Percentiles rank a stretch among this genome's conserved stretches.
Evolutionary conservation across 2,113 vertebrate genomes (phyloP).

Genomic region (Apodemus speciosus): DNA sequence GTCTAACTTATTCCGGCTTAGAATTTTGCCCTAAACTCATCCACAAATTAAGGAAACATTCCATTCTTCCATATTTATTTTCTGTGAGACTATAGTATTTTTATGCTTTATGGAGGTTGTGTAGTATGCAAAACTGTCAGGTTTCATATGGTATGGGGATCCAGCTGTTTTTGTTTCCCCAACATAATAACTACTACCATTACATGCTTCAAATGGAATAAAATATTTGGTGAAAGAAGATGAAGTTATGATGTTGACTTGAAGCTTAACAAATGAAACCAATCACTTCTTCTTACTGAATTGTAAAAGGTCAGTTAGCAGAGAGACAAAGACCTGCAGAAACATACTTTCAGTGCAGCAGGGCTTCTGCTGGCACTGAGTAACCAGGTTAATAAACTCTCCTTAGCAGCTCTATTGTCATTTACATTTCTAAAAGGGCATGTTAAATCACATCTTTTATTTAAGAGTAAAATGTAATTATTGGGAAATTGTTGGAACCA

Average conservation of each 20-base stretch:
- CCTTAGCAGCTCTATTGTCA: conserved; percentile 14
- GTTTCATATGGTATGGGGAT: not conserved
- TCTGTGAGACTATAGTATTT: not conserved
- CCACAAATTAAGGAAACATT: not conserved
- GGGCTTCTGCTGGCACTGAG: not conserved
- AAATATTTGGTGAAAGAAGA: conserved; percentile 20
- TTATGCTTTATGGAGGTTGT: not conserved
- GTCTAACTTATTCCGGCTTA: not conserved
- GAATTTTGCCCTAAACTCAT: not conserved
- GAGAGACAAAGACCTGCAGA: not conserved
- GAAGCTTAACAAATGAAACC: conserved; percentile 44
- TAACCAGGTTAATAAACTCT: conserved; percentile 27
- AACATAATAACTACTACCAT: conserved; percentile 9
- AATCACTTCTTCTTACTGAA: conserved; percentile 22
- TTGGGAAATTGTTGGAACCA: conserved; percentile 33
- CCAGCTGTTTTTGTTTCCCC: conserved; percentile 26
- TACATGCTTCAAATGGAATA: conserved; percentile 30
- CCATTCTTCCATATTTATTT: not conserved
- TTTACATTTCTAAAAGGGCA: conserved; percentile 46
- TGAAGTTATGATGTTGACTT: conserved; percentile 42
- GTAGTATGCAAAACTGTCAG: not conserved
- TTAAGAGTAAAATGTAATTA: conserved; percentile 48
- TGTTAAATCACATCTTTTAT: conserved; percentile 55
- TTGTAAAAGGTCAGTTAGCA: conserved; percentile 34
- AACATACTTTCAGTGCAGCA: not conserved